A percentile compares a stretch with the other conserved stretches of the same genome.
Conservation (phyloP, 2,113 vertebrate species). For the Trichechus manatus region DNA sequence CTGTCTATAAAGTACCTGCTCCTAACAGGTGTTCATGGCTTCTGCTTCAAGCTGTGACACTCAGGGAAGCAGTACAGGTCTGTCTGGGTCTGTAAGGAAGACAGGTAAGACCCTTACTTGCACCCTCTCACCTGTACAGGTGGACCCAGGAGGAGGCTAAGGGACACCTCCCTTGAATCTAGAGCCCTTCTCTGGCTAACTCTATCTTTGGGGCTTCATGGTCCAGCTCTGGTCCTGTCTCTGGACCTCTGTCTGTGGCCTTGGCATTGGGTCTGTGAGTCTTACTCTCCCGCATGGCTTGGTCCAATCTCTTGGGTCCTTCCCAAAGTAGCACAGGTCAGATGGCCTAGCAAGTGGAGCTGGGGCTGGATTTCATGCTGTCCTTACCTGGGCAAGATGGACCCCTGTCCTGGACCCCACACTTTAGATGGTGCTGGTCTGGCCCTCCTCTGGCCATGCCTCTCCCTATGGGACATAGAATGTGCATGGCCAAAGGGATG, state of each 20-base stretch:
- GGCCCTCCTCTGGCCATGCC: not conserved
- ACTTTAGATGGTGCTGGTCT: not conserved
- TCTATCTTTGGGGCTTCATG: not conserved
- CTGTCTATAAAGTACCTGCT: not conserved
- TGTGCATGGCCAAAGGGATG: not conserved
- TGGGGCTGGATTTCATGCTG: not conserved
- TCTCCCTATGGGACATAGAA: not conserved
- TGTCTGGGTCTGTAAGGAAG: fast-evolving
- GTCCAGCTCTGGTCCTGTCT: not conserved
- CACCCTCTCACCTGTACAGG: not conserved
- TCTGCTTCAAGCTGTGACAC: not conserved
- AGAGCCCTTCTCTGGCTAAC: not conserved
- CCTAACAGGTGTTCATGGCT: slow-evolving; percentile 39
- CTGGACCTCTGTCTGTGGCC: not conserved
- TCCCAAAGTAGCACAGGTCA: not conserved
- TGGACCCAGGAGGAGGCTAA: not conserved
- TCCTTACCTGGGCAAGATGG: not conserved
- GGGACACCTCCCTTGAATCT: not conserved
- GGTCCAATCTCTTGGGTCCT: not conserved
- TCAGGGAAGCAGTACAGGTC: not conserved
- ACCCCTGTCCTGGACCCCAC: not conserved
- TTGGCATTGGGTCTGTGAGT: not conserved
- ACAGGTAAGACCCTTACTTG: not conserved
- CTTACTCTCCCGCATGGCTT: not conserved
- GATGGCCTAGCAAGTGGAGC: not conserved